Percentiles rank a stretch among this genome's conserved stretches.
phyloP scores from a whole-genome alignment of 2,113 vertebrate genomes.

The Archocentrus centrarchus region DNA sequence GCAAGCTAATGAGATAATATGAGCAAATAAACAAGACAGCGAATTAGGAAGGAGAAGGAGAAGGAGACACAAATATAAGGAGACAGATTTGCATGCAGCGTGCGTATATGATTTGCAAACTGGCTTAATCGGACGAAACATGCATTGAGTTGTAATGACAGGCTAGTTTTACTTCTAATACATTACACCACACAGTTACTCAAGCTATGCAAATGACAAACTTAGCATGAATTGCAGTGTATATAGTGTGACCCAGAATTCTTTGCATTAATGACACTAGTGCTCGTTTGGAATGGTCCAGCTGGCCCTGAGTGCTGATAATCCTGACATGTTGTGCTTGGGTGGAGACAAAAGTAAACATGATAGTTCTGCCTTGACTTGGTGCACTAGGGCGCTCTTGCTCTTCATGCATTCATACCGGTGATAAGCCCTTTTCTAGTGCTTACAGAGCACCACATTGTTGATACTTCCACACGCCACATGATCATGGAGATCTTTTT shows the following conservation, averaged over 20 bases:
- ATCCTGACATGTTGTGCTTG: background rate
- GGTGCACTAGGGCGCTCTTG: background rate
- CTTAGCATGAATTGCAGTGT: background rate
- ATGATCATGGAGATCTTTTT: background rate
- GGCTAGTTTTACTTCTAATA: slow-evolving; percentile 4
- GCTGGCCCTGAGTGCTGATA: background rate
- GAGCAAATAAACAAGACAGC: slow-evolving; percentile 29
- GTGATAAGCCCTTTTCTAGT: background rate
- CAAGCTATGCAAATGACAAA: slow-evolving; percentile 10
- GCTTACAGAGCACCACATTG: background rate
- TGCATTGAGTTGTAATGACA: slow-evolving; percentile 21
- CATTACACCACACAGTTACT: slow-evolving; percentile 23
- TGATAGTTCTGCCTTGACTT: background rate
- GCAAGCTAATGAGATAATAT: slow-evolving; percentile 56
- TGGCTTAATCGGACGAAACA: slow-evolving; percentile 16
- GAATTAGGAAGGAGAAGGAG: background rate
- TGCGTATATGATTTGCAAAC: slow-evolving; percentile 9
- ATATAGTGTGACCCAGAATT: background rate
- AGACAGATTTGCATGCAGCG: slow-evolving; percentile 19
- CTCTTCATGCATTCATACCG: background rate
- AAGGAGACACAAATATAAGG: slow-evolving; percentile 18
- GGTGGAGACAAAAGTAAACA: background rate
- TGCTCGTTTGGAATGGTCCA: background rate
- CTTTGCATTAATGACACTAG: background rate
- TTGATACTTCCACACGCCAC: background rate